A percentile compares a stretch with the other conserved stretches of the same genome.
Evolutionary conservation across 2,888 invertebrate genomes (phyloP).

Genomic region (Synanthedon andrenaeformis): DNA sequence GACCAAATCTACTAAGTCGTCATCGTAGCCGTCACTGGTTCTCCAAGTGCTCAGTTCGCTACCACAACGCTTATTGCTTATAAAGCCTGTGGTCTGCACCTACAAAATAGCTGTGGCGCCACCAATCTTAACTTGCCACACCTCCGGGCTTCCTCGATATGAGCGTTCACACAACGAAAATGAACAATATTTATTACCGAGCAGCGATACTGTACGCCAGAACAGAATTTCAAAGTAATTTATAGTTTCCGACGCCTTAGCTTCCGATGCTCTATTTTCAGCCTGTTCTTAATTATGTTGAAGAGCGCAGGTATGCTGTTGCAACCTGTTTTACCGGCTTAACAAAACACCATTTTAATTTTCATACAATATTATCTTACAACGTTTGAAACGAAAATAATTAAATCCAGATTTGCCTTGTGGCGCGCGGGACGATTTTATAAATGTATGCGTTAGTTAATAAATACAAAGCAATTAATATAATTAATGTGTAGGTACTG

Average conservation of each 20-base stretch:
- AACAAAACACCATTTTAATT: not conserved
- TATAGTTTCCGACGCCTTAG: slow-evolving; percentile 53
- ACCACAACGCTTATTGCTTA: no score
- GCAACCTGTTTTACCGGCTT: not conserved
- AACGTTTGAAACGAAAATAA: not conserved
- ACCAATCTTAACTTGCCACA: slow-evolving; percentile 20
- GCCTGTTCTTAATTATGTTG: slow-evolving; percentile 2
- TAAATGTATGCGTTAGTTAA: slow-evolving; percentile 39
- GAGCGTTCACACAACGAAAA: slow-evolving; percentile 53
- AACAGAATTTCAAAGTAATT: slow-evolving; percentile 56
- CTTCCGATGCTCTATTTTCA: slow-evolving; percentile 17
- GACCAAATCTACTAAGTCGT: no score
- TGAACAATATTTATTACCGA: slow-evolving; percentile 60
- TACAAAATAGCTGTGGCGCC: no score
- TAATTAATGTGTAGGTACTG: no score
- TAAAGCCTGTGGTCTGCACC: no score
- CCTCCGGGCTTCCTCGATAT: slow-evolving; percentile 29
- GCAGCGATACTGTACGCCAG: slow-evolving; percentile 45
- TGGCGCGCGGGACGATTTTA: slow-evolving; percentile 25
- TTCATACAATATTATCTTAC: not conserved
- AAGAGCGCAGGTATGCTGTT: not conserved
- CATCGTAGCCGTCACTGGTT: no score
- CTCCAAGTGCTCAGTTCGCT: no score
- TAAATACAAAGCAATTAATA: slow-evolving; percentile 60
- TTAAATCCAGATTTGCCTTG: slow-evolving; percentile 19